Evolutionary conservation across 2,797 vertebrate species (phyloP).

Genomic region (Prionace glauca): DNA sequence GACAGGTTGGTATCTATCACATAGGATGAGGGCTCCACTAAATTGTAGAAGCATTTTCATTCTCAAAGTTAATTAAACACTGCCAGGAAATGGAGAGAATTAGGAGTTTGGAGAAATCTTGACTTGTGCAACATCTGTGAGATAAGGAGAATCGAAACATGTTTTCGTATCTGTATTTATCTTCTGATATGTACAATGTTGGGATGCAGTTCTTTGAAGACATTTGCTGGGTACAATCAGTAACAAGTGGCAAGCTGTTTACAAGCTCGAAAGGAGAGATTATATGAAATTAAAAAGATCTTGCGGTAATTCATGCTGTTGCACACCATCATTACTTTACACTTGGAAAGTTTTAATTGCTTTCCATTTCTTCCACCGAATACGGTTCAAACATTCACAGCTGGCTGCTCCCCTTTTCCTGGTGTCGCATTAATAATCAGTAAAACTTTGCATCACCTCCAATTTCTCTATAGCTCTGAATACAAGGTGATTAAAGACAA

Average conservation of each 20-base stretch:
- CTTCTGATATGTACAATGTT: neutral
- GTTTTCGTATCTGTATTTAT: neutral
- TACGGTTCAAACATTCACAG: conserved; percentile 15
- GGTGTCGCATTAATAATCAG: neutral
- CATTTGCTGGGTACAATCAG: neutral
- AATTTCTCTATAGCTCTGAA: neutral
- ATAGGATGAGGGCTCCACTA: neutral
- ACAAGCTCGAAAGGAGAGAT: neutral
- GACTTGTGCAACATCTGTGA: neutral
- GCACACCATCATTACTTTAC: neutral
- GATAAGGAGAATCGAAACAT: neutral
- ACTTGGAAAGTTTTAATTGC: neutral
- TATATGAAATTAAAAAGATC: conserved; percentile 2
- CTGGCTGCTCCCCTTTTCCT: neutral
- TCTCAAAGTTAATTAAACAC: neutral
- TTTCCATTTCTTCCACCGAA: neutral
- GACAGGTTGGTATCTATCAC: neutral
- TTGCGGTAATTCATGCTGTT: neutral
- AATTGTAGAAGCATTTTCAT: neutral
- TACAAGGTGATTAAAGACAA: neutral
- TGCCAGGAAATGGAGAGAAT: neutral
- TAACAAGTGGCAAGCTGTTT: neutral
- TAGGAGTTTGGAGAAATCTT: neutral
- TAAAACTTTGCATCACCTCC: neutral
- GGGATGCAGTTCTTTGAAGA: neutral